These are phyloP conservation scores for Phalacrocorax aristotelis DNA, from an alignment of 2,113 vertebrate species.

Conservation along the genomic window DNA sequence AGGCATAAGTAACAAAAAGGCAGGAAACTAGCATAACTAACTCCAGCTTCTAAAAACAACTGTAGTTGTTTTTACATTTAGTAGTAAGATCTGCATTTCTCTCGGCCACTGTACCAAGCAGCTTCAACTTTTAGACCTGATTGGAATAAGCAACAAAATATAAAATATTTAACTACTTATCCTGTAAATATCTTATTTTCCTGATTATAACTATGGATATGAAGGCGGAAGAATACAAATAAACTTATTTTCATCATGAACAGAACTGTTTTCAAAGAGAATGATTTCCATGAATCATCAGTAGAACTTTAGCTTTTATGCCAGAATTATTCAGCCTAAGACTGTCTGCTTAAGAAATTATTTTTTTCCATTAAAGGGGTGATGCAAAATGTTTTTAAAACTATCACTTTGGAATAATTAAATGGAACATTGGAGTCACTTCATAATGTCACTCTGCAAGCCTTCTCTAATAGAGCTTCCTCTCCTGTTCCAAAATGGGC, in stretches of 20 bases:
- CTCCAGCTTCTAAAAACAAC: not conserved
- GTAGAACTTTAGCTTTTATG: not conserved
- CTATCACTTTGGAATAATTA: not conserved
- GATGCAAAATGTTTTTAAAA: conserved; percentile 8
- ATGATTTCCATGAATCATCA: not conserved
- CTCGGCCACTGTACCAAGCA: not conserved
- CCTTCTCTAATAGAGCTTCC: not conserved
- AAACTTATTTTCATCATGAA: not conserved
- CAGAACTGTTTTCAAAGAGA: not conserved
- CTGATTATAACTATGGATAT: not conserved
- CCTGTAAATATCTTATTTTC: not conserved
- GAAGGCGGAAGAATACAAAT: not conserved
- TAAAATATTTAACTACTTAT: not conserved
- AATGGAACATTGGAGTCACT: not conserved
- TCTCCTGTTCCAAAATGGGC: not conserved
- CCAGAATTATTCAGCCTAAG: not conserved
- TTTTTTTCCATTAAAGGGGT: not conserved
- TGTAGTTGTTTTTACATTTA: not conserved
- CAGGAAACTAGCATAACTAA: not conserved
- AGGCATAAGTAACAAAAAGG: not conserved
- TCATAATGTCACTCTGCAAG: not conserved
- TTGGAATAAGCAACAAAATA: not conserved
- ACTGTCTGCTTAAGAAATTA: not conserved
- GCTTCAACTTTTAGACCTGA: not conserved
- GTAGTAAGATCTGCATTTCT: not conserved